Evolutionary conservation across 2,888 invertebrate species (phyloP).

Genomic region (Unio pictorum): DNA sequence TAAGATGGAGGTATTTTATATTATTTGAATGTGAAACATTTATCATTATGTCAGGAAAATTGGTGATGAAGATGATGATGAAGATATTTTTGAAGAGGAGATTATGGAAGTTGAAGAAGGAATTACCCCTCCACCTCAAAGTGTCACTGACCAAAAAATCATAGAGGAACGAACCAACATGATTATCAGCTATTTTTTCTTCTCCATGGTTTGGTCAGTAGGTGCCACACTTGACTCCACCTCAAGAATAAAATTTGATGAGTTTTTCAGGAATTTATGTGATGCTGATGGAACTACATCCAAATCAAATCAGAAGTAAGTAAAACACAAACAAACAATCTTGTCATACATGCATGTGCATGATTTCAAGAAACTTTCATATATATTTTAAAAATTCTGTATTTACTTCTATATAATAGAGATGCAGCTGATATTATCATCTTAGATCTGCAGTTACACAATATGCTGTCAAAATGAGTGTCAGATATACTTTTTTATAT

Average conservation of each 20-base stretch:
- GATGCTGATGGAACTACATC: conserved; percentile 66
- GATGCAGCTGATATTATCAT: too few relatives aligned
- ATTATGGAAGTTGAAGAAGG: conserved; percentile 41
- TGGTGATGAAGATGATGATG: conserved; percentile 62
- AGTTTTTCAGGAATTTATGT: conserved; percentile 77
- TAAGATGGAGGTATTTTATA: background rate
- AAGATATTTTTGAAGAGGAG: conserved; percentile 53
- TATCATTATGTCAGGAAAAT: conserved; percentile 45
- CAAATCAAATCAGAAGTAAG: conserved; percentile 65
- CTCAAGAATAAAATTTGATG: conserved; percentile 68
- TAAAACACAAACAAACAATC: background rate
- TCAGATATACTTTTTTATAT: too few relatives aligned
- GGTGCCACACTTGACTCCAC: conserved; percentile 65
- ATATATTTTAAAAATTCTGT: too few relatives aligned
- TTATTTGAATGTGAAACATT: background rate
- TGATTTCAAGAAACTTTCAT: too few relatives aligned
- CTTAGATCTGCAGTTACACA: too few relatives aligned
- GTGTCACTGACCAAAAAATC: conserved; percentile 62
- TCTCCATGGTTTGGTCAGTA: conserved; percentile 70
- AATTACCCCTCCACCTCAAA: conserved; percentile 23
- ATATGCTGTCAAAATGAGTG: too few relatives aligned
- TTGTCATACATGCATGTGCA: too few relatives aligned
- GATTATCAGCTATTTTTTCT: conserved; percentile 68
- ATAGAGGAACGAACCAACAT: conserved; percentile 67
- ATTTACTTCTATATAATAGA: too few relatives aligned